These are phyloP conservation scores for Felis catus DNA, from an alignment of 2,113 vertebrate species.

Conservation along the genomic window DNA sequence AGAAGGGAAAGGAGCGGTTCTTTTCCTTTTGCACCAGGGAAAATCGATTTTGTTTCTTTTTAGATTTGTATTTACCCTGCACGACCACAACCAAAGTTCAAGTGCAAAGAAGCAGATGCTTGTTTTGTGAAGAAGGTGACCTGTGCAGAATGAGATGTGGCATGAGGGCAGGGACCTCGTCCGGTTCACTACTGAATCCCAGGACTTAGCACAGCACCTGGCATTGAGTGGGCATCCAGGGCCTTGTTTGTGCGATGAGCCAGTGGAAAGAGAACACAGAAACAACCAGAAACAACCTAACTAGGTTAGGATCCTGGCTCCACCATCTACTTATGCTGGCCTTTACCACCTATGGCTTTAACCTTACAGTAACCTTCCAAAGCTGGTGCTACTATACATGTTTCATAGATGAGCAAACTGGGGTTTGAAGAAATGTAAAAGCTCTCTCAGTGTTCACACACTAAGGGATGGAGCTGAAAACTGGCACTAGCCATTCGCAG, in stretches of 20 bases:
- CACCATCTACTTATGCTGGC: background rate
- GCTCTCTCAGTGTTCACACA: background rate
- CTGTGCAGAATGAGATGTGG: too few relatives aligned
- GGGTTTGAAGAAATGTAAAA: background rate
- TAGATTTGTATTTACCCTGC: background rate
- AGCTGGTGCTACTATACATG: background rate
- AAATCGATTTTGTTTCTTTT: background rate
- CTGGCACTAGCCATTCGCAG: background rate
- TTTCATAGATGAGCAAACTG: background rate
- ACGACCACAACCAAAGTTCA: background rate
- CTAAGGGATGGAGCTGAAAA: background rate
- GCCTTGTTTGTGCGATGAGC: background rate
- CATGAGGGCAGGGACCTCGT: background rate
- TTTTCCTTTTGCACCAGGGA: background rate
- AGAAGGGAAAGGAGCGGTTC: background rate
- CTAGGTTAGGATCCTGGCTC: background rate
- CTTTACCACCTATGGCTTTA: background rate
- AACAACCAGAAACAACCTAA: background rate
- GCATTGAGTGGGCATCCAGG: rapidly evolving
- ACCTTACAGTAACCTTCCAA: background rate
- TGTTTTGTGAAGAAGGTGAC: background rate
- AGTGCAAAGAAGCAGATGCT: background rate
- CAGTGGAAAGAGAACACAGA: background rate
- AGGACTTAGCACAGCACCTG: background rate
- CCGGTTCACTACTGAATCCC: background rate